Evolutionary conservation across 92 coral and sea anemone genomes (phyloP), one percentile per base, ranked within the genome.

Genomic region (Parazoanthus atlanticus): DNA sequence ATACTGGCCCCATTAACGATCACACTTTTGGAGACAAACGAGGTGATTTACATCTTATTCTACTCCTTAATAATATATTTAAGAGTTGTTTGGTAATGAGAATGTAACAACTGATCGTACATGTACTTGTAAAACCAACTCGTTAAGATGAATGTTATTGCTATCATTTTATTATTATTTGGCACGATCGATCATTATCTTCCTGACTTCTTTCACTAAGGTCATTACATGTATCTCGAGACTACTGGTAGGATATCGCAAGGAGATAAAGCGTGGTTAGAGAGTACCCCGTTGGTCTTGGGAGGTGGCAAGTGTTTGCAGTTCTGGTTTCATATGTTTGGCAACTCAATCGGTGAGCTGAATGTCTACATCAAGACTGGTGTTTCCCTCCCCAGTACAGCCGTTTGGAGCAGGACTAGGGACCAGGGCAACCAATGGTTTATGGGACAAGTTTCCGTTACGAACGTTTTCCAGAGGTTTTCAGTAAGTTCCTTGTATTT

Each of bases 301-400:
- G 92, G 85, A 76, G 85, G 94, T 70, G 99, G 98, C 47, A 97
- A 94, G 77, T 97, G 99, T 21, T 85, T 97, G 26, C 93, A 92
- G 74, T 97, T 97, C 88, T 97, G 99, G 99, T 97, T 94, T 81
- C 99, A 97, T 58, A 97, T 97, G 99, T 94, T 94, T 86, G 99
- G 99, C 25, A 90, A 89, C 76, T 93, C 95, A 43, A 94, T 97
- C 43, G 99, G 99, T 10, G 76, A 89, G 81, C 93, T 97, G 82
- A 97, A 95, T 76, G 94, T 95, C 19, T 94, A 94, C 83, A 75
- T 95, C 16, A 54, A 85, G 90, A 90, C 93, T 36, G 88, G 95
- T 5, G 76, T 49, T 26, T 77, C 73, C 71, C 38, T 88, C n/a
- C 92, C 99, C 56, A 70, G 88, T n/a, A 79, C 15, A 41, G 93